Percentiles rank a stretch among this genome's conserved stretches.
Evolutionary conservation across 2,113 vertebrate genomes (phyloP).

Genomic region (Syngnathoides biaculeatus): DNA sequence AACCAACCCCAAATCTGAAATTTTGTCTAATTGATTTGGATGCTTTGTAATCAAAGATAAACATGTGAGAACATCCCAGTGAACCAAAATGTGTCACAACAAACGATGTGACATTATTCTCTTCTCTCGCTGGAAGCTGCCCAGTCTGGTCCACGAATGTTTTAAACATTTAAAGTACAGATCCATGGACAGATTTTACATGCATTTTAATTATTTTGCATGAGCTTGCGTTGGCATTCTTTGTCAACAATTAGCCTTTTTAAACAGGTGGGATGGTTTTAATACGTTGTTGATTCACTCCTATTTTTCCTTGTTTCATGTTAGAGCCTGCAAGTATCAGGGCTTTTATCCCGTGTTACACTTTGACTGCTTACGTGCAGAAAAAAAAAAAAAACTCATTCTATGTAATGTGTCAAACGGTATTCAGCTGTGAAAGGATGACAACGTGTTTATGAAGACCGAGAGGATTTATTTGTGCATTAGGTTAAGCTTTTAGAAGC

Average conservation of each 20-base stretch:
- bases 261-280: not conserved
- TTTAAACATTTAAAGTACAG: not conserved
- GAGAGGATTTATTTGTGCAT: conserved; percentile 24
- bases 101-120: not conserved
- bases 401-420: conserved; percentile 25
- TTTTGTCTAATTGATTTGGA: too few relatives aligned
- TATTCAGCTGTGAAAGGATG: conserved; percentile 14
- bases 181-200: not conserved
- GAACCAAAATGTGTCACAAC: not conserved
- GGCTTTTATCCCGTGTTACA: conserved; percentile 7
- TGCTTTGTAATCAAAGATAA: too few relatives aligned
- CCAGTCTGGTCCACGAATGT: not conserved
- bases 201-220: not conserved
- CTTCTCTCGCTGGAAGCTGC: not conserved
- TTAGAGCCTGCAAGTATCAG: conserved; percentile 6
- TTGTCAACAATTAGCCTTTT: not conserved
- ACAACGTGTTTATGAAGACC: conserved; percentile 12
- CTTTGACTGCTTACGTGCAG: not conserved
- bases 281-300: conserved; percentile 1
- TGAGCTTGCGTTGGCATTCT: not conserved
- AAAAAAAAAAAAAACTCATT: conserved; percentile 25
- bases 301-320: not conserved
- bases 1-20: too few relatives aligned
- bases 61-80: not conserved
- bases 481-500: conserved; percentile 18